Conservation (phyloP, 2,888 invertebrate species). For the Nasonovia ribisnigri region DNA sequence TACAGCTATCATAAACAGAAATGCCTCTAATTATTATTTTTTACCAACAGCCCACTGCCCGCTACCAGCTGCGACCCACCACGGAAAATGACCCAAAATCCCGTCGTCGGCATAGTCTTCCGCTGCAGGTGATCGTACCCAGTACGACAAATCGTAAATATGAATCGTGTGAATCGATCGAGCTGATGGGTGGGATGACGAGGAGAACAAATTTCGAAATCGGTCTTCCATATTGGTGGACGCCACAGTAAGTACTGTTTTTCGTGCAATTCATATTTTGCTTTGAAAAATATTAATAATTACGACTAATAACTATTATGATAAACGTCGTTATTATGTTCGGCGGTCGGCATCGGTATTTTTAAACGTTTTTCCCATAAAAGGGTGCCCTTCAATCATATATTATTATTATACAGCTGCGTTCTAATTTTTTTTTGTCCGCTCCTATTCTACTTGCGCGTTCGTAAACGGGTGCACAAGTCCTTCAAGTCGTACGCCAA, state of each 20-base stretch:
- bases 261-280: neutral
- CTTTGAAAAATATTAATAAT: neutral
- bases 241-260: neutral
- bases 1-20: no score
- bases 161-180: neutral
- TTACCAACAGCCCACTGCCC: no score
- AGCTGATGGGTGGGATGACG: neutral
- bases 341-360: neutral
- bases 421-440: slow-evolving; percentile 6
- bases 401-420: neutral
- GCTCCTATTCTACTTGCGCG: neutral
- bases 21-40: no score
- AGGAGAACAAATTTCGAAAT: neutral
- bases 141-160: neutral
- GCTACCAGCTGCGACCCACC: no score
- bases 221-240: neutral
- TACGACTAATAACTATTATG: neutral
- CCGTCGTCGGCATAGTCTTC: no score
- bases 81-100: no score
- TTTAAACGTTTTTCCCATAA: slow-evolving; percentile 27
- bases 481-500: slow-evolving; percentile 33
- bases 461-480: slow-evolving; percentile 30
- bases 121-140: no score
- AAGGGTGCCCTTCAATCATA: slow-evolving; percentile 39
- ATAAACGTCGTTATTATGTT: neutral